These are phyloP conservation scores for Tenrec ecaudatus DNA, from an alignment of 2,113 vertebrate species.

Conservation along the genomic window DNA sequence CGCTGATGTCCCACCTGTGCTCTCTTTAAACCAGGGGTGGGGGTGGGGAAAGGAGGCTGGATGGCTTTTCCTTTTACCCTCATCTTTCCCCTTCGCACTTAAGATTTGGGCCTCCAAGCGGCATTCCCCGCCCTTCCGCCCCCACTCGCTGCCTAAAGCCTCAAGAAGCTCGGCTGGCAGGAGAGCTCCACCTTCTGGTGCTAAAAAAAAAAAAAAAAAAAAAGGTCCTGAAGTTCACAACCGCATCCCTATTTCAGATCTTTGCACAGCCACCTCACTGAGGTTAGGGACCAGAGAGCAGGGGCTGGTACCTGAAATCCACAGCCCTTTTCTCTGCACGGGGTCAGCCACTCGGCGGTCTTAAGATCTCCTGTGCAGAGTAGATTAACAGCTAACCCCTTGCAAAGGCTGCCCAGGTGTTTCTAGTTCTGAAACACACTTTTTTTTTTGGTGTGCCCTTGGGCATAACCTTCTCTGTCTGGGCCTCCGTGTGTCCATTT, in stretches of 20 bases:
- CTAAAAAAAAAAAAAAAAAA: slow-evolving; percentile 61
- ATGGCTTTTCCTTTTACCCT: not conserved
- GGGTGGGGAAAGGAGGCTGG: not conserved
- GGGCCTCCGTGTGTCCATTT: not conserved
- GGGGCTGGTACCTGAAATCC: slow-evolving; percentile 54
- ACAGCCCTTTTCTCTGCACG: not conserved
- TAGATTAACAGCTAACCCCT: not conserved
- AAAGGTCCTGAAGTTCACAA: slow-evolving; percentile 64
- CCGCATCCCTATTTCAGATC: slow-evolving; percentile 51
- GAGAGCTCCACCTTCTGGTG: slow-evolving; percentile 73
- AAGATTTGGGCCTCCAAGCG: not conserved
- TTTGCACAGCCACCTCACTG: slow-evolving; percentile 48
- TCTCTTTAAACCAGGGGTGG: slow-evolving; percentile 28
- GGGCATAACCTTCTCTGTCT: not conserved
- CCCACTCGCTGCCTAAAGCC: not conserved
- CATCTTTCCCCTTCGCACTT: not conserved
- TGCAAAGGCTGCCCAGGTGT: not conserved
- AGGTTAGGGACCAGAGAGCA: slow-evolving; percentile 59
- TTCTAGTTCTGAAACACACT: not conserved
- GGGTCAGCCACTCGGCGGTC: slow-evolving; percentile 4
- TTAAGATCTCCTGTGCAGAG: not conserved
- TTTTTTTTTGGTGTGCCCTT: not conserved
- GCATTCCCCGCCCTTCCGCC: not conserved
- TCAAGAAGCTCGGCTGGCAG: slow-evolving; percentile 57
- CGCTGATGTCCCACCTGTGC: slow-evolving; percentile 36